A percentile compares a stretch with the other conserved stretches of the same genome.
These are phyloP conservation scores for Pipistrellus pipistrellus DNA, from an alignment of 2,797 vertebrate genomes.

Conservation along the genomic window DNA sequence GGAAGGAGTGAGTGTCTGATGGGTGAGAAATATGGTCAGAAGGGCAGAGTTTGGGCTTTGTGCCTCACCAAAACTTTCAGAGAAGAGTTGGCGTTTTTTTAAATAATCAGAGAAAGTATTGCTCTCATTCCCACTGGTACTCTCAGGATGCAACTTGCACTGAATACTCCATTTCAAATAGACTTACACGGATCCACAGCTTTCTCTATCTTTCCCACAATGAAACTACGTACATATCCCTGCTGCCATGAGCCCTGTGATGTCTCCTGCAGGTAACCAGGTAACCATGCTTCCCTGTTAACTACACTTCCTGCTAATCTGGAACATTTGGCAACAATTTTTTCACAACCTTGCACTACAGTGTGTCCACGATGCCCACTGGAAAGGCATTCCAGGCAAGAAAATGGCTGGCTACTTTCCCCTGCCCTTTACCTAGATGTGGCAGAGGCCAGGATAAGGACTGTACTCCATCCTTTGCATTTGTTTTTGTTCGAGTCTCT, in stretches of 20 bases:
- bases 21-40: background rate
- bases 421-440: conserved; percentile 55
- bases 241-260: background rate
- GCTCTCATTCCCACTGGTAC: background rate
- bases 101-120: background rate
- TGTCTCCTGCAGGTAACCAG: background rate
- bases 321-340: conserved; percentile 47
- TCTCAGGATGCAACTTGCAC: background rate
- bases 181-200: background rate
- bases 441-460: background rate
- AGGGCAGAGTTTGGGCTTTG: background rate
- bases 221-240: background rate
- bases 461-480: background rate
- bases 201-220: background rate
- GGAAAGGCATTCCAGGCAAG: conserved; percentile 61
- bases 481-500: background rate
- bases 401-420: conserved; percentile 79
- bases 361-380: background rate
- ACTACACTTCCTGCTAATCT: conserved; percentile 11
- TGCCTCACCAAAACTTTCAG: background rate
- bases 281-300: background rate
- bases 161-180: conserved; percentile 3
- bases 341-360: conserved; percentile 46
- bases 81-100: background rate
- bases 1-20: background rate